Percentiles rank a stretch among this genome's conserved stretches.
Evolutionary conservation across 2,113 vertebrate genomes (phyloP).

Genomic region (Neolamprologus variostigma): DNA sequence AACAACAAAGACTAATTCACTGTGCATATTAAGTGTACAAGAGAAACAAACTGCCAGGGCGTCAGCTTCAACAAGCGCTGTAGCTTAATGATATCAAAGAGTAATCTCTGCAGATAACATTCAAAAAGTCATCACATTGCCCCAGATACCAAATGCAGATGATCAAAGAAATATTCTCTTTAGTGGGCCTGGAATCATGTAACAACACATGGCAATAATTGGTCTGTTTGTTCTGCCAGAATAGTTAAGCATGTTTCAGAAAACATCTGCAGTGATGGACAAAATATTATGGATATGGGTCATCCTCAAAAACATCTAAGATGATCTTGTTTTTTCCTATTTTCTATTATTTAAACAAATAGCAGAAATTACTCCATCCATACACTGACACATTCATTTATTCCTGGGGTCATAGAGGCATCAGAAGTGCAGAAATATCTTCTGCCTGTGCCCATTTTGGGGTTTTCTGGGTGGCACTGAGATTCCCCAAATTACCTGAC

Average conservation of each 20-base stretch:
- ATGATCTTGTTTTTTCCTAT: neutral
- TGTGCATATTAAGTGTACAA: neutral
- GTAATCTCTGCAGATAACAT: neutral
- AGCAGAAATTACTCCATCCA: neutral
- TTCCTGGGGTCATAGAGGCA: neutral
- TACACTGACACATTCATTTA: neutral
- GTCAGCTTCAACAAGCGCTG: neutral
- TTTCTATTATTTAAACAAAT: neutral
- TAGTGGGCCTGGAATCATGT: neutral
- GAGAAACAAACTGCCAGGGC: neutral
- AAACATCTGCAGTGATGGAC: neutral
- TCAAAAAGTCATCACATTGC: neutral
- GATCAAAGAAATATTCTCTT: neutral
- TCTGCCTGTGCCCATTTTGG: neutral
- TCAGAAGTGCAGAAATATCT: neutral
- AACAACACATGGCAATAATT: neutral
- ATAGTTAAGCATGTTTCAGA: neutral
- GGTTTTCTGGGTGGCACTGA: neutral
- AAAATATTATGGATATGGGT: neutral
- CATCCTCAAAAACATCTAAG: neutral
- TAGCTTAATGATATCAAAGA: neutral
- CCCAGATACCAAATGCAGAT: neutral
- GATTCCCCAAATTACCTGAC: neutral
- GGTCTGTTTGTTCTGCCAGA: neutral
- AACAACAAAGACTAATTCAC: neutral